Conservation (phyloP, 2,797 vertebrate species). For the Denticeps clupeoides region DNA sequence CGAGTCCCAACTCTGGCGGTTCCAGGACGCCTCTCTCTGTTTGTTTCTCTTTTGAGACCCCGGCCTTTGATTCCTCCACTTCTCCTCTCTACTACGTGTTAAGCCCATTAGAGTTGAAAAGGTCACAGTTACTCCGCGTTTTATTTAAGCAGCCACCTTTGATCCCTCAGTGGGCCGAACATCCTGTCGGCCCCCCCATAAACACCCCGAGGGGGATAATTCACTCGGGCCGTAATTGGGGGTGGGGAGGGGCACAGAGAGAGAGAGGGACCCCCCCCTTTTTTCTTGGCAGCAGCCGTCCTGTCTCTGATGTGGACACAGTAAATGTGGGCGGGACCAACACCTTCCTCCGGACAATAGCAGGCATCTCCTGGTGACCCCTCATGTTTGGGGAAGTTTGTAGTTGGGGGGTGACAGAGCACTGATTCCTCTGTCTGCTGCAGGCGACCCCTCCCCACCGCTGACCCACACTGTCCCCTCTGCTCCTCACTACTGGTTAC, state of each 20-base stretch:
- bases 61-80: slow-evolving; percentile 24
- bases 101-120: slow-evolving; percentile 52
- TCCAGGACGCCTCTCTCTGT: neutral
- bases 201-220: slow-evolving; percentile 62
- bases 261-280: slow-evolving; percentile 40
- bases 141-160: slow-evolving; percentile 52
- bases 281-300: slow-evolving; percentile 35
- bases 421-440: neutral
- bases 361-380: slow-evolving; percentile 12
- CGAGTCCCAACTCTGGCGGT: too few relatives aligned
- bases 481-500: slow-evolving; percentile 10
- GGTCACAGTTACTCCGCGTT: slow-evolving; percentile 54
- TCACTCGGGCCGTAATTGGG: slow-evolving; percentile 24
- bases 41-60: neutral
- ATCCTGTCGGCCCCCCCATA: slow-evolving; percentile 65
- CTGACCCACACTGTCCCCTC: slow-evolving; percentile 13
- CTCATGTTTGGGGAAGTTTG: too few relatives aligned
- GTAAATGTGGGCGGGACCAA: slow-evolving; percentile 53
- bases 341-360: slow-evolving; percentile 48
- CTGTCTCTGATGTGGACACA: slow-evolving; percentile 52
- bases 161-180: slow-evolving; percentile 57
- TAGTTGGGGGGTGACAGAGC: too few relatives aligned
- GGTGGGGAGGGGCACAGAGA: slow-evolving; percentile 30
- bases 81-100: slow-evolving; percentile 46
- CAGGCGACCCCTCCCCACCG: neutral